These are phyloP conservation scores for Taurulus bubalis DNA, from an alignment of 2,113 vertebrate species.

Conservation along the genomic window DNA sequence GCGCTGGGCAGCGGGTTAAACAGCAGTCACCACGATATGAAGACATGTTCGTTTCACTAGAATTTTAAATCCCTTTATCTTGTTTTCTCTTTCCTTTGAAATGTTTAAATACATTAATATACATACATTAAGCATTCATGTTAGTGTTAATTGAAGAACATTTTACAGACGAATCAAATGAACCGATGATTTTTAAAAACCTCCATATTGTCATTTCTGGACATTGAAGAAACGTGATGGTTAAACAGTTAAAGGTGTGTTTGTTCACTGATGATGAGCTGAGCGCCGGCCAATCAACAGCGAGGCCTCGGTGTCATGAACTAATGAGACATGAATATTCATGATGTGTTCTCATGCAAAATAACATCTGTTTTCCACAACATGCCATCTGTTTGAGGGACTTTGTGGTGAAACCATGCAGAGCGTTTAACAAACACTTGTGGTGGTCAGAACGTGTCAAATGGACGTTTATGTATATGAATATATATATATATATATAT, in stretches of 20 bases:
- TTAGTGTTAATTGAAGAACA: neutral
- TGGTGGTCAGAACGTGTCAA: neutral
- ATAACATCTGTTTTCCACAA: conserved; percentile 84
- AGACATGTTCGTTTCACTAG: neutral
- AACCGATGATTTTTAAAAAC: neutral
- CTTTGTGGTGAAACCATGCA: conserved; percentile 51
- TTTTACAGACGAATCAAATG: no score
- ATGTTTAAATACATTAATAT: no score
- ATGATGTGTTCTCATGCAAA: conserved; percentile 80
- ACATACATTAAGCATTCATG: no score
- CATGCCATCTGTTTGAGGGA: conserved; percentile 82
- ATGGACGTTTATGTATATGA: no score
- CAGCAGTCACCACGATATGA: no score
- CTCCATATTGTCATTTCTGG: neutral
- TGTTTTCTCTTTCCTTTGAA: no score
- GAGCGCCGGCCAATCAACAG: conserved; percentile 36
- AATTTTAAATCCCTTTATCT: no score
- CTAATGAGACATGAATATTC: conserved; percentile 84
- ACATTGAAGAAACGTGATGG: neutral
- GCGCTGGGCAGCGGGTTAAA: no score
- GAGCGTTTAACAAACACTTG: conserved; percentile 35
- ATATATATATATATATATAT: no score
- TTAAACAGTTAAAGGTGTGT: neutral
- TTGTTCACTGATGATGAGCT: neutral
- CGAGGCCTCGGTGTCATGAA: conserved; percentile 75